These are phyloP conservation scores for Semicossyphus pulcher DNA, from an alignment of 2,113 vertebrate genomes.

Conservation along the genomic window DNA sequence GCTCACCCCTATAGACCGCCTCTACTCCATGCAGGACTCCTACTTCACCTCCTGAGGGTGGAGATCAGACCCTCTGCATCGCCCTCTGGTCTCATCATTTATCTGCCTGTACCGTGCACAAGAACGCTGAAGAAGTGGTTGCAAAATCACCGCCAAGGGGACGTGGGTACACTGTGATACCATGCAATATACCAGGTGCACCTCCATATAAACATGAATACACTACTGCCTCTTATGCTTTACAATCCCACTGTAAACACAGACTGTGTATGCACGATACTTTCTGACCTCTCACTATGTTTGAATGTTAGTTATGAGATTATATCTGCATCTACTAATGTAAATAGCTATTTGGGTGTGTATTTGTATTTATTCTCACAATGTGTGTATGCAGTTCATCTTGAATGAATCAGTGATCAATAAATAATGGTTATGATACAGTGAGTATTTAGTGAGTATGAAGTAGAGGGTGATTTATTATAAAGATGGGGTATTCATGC, in stretches of 20 bases:
- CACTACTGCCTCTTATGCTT: conserved; percentile 40
- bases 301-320: conserved; percentile 60
- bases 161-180: conserved; percentile 37
- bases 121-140: conserved; percentile 4
- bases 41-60: conserved; percentile 94
- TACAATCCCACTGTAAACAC: conserved; percentile 27
- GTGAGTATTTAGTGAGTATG: background rate
- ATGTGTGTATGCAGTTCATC: conserved; percentile 59
- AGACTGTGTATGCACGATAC: conserved; percentile 36
- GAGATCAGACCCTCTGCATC: background rate
- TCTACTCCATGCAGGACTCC: conserved; percentile 99
- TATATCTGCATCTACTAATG: conserved; percentile 54
- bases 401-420: conserved; percentile 57
- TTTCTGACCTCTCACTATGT: conserved; percentile 24
- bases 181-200: conserved; percentile 44
- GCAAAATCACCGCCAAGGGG: conserved; percentile 15
- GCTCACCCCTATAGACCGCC: conserved; percentile 95
- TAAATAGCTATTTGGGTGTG: conserved; percentile 60
- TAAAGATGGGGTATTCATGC: conserved; percentile 42
- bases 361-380: conserved; percentile 82
- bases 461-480: background rate
- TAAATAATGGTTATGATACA: conserved; percentile 57
- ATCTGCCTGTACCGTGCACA: conserved; percentile 5
- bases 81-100: conserved; percentile 5
- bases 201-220: conserved; percentile 30